Conservation (phyloP, 2,888 invertebrate genomes). For the Ptychoptera contaminata region DNA sequence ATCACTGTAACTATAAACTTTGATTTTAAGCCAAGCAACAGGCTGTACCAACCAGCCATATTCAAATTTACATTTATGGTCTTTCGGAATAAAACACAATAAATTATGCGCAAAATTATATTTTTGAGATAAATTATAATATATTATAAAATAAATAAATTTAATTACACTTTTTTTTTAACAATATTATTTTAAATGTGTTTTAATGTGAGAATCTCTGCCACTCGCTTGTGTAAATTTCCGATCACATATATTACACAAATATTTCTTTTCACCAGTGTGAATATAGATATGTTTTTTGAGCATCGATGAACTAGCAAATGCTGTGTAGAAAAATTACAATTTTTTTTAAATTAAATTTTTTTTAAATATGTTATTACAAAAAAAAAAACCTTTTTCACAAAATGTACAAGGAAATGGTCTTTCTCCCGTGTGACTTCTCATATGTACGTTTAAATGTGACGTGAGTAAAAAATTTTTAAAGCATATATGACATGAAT, state of each 20-base stretch:
- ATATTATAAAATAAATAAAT: too few relatives aligned
- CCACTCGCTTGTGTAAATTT: constrained; percentile 7
- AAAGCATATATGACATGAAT: constrained; percentile 7
- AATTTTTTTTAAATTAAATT: too few relatives aligned
- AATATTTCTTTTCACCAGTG: constrained; percentile 8
- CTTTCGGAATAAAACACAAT: too few relatives aligned
- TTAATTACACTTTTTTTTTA: not conserved
- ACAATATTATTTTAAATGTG: not conserved
- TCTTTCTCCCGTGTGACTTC: constrained; percentile 9
- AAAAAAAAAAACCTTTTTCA: not conserved
- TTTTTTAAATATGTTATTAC: too few relatives aligned
- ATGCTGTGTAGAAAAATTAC: not conserved
- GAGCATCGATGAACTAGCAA: constrained; percentile 4
- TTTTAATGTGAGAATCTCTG: constrained; percentile 8
- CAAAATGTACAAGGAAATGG: constrained; percentile 8
- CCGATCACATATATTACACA: constrained; percentile 8
- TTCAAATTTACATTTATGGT: too few relatives aligned
- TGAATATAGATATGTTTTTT: constrained; percentile 8
- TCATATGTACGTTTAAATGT: constrained; percentile 8
- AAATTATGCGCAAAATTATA: too few relatives aligned
- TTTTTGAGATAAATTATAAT: too few relatives aligned
- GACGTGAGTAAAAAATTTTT: constrained; percentile 7
- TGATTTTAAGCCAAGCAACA: too few relatives aligned
- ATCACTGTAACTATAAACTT: too few relatives aligned
- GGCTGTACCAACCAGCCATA: too few relatives aligned